Evolutionary conservation across 2,888 invertebrate species (phyloP).

Genomic region (Calliopum simillimum): DNA sequence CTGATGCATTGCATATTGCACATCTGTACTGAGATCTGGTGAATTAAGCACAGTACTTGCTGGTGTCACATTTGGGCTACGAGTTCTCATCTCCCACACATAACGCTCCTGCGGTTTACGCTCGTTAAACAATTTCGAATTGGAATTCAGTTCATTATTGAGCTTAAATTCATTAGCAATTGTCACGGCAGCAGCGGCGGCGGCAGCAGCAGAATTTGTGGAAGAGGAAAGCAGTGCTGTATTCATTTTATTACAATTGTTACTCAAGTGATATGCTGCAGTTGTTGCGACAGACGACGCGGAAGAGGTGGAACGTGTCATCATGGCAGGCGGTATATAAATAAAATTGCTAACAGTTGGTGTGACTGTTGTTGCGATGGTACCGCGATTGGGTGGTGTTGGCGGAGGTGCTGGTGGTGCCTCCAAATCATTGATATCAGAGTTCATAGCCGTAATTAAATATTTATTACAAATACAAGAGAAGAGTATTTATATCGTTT

Average conservation of each 20-base stretch:
- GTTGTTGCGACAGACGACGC: conserved; percentile 40
- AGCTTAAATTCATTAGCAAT: conserved; percentile 11
- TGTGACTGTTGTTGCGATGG: neutral
- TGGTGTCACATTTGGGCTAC: conserved; percentile 66
- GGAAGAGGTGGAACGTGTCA: neutral
- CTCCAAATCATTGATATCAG: conserved; percentile 45
- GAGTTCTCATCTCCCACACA: conserved; percentile 66
- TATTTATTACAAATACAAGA: neutral
- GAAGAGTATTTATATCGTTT: neutral
- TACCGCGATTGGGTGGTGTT: conserved; percentile 12
- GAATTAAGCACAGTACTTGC: conserved; percentile 66
- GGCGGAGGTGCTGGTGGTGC: conserved; percentile 22
- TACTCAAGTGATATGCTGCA: conserved; percentile 48
- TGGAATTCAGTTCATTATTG: conserved; percentile 16
- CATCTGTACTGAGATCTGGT: conserved; percentile 63
- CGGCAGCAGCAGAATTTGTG: neutral
- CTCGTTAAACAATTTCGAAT: neutral
- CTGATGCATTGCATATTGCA: conserved; percentile 59
- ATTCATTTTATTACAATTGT: conserved; percentile 46
- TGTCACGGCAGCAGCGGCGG: neutral
- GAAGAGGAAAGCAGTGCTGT: conserved; percentile 15
- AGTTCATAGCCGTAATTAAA: conserved; percentile 44
- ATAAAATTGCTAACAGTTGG: neutral
- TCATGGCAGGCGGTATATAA: conserved; percentile 11
- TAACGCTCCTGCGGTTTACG: conserved; percentile 61